Evolutionary conservation across 2,888 invertebrate genomes (phyloP).

Genomic region (Metellina segmentata): DNA sequence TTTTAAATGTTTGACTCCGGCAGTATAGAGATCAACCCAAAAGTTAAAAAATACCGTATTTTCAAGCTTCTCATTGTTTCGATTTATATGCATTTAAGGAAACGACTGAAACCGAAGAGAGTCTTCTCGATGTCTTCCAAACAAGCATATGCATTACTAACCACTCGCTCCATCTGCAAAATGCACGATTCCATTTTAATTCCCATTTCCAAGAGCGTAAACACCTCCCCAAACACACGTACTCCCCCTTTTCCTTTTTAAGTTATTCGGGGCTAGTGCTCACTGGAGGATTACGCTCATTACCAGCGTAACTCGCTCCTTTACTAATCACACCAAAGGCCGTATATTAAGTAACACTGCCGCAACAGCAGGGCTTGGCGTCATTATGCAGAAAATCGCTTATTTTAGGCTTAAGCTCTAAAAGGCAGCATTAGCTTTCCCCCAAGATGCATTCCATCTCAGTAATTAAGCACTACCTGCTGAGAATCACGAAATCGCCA

Average conservation of each 20-base stretch:
- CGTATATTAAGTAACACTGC: conserved; percentile 8
- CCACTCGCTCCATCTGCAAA: neutral
- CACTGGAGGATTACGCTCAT: conserved; percentile 7
- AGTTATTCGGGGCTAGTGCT: neutral
- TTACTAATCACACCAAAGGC: conserved; percentile 13
- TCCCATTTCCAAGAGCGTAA: neutral
- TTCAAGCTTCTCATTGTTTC: too few relatives aligned
- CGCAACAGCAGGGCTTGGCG: neutral
- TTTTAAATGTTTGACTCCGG: too few relatives aligned
- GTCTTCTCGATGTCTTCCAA: too few relatives aligned
- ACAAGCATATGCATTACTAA: too few relatives aligned
- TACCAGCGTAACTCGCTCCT: neutral
- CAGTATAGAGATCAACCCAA: too few relatives aligned
- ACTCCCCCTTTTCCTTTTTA: neutral
- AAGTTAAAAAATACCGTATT: too few relatives aligned
- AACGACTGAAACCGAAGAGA: too few relatives aligned
- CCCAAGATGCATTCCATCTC: conserved; percentile 14
- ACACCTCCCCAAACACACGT: neutral
- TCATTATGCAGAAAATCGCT: conserved; percentile 11
- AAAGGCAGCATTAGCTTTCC: neutral
- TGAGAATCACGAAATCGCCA: conserved; percentile 30
- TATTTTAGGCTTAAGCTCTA: conserved; percentile 19
- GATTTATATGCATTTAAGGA: too few relatives aligned
- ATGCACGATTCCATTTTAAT: neutral
- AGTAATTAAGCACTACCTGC: conserved; percentile 48